A percentile compares a stretch with the other conserved stretches of the same genome.
These are phyloP conservation scores for Deilephila elpenor DNA, from an alignment of 2,888 invertebrate genomes.

Conservation along the genomic window DNA sequence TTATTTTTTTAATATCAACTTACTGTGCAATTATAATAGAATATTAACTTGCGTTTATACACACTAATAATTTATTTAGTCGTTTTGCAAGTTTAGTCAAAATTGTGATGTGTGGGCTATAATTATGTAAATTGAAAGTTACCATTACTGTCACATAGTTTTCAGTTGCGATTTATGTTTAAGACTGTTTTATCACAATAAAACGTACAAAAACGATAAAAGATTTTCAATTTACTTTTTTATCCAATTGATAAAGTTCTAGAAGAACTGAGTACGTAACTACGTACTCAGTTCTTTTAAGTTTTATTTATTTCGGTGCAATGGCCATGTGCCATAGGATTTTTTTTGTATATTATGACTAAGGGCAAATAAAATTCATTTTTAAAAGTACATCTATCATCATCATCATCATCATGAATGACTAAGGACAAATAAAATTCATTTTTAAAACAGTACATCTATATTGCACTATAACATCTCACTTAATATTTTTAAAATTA, in stretches of 20 bases:
- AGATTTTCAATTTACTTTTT: constrained; percentile 38
- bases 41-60: constrained; percentile 36
- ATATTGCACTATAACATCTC: constrained; percentile 85
- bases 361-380: constrained; percentile 47
- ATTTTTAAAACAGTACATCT: constrained; percentile 78
- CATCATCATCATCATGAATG: too few species aligned
- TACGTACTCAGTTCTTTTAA: too few species aligned
- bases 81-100: constrained; percentile 54
- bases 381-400: constrained; percentile 81
- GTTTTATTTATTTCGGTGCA: too few species aligned
- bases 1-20: constrained; percentile 28
- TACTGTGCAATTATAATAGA: constrained; percentile 35
- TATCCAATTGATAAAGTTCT: background rate
- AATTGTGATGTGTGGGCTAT: constrained; percentile 72
- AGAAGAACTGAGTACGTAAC: too few species aligned
- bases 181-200: constrained; percentile 83
- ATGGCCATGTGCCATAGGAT: too few species aligned
- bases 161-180: constrained; percentile 75
- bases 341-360: background rate
- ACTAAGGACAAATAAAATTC: constrained; percentile 46
- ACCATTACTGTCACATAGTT: constrained; percentile 75
- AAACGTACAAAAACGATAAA: constrained; percentile 71
- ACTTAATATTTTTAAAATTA: constrained; percentile 77
- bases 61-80: constrained; percentile 37
- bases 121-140: constrained; percentile 68